A percentile compares a stretch with the other conserved stretches of the same genome.
phyloP scores from a whole-genome alignment of 92 coral and sea anemone species.

The Virgularia gustaviana region DNA sequence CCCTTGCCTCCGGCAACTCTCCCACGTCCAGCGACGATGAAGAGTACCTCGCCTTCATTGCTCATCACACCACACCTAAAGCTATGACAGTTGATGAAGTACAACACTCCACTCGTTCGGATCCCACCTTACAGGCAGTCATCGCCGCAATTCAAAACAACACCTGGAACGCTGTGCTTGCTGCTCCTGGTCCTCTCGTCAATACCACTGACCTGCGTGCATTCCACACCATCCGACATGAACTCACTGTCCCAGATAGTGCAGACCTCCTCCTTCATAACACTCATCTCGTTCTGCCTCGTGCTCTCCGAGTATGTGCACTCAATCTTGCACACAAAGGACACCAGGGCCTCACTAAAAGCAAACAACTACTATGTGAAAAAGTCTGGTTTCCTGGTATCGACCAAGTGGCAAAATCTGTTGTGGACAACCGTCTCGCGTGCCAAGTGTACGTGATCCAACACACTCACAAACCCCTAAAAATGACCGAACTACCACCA shows the following conservation, averaged over 20 bases:
- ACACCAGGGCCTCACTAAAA: no score
- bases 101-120: no score
- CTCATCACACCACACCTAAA: background rate
- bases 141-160: background rate
- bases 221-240: background rate
- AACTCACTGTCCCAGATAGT: background rate
- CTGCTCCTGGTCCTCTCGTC: background rate
- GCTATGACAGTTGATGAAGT: slow-evolving; percentile 6
- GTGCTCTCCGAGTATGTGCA: background rate
- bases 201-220: background rate
- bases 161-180: background rate
- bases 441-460: background rate
- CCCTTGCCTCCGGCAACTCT: no score
- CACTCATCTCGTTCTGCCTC: background rate
- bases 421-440: no score
- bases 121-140: background rate
- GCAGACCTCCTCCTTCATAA: background rate
- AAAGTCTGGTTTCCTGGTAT: no score
- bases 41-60: background rate
- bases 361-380: no score
- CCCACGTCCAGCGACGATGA: background rate
- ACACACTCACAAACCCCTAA: no score
- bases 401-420: background rate
- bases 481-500: background rate
- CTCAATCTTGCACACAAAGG: background rate